Evolutionary conservation across 2,797 vertebrate species (phyloP), one percentile per base, ranked within the genome.

Genomic region (Microctenopoma stevenorrisi): DNA sequence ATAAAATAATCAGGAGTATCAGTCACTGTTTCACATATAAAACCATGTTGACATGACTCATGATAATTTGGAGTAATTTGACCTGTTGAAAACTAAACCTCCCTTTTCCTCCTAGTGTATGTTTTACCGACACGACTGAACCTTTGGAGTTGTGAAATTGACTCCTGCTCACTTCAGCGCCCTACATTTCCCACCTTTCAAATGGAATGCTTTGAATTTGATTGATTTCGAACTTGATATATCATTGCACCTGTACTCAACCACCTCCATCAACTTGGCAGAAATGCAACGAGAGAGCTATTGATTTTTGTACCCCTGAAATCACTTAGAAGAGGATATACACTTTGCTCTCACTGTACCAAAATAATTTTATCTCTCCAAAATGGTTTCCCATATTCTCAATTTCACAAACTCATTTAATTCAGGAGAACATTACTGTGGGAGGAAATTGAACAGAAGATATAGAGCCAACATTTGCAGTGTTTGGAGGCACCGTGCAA

Each of bases 201-300:
- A 76, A 88, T 86, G 86, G 79, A 91, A 89, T 78, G 75, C 88
- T 92, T 90, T 28, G 71, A 76, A 88, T 88, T 83, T 91, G 92
- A 93, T 93, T 92, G 91, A 92, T 93, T 93, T 82, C 83, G 75
- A 70, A 87, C 89, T 86, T 90, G 86, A 92, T 92, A 88, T 78
- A 87, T 89, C 87, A 83, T 67, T 76, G 80, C 89, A 88, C 85
- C 83, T 90, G 78, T 75, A 67, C 87, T 84, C 81, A 62, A 69
- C 79, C 85, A 77, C 86, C 85, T 92, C 90, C 88, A 91, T 92
- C 84, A 89, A 73, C 79, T 76, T 90, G 90, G 78, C 89, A 89
- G 89, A 87, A 92, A 93, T 83, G 86, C 86, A 88, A 78, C 87
- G 60, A 84, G 81, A 91, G 83, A 68, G 65, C 83, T 91, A 94